Conservation (phyloP, 2,113 vertebrate genomes). For the Xenopus borealis region DNA sequence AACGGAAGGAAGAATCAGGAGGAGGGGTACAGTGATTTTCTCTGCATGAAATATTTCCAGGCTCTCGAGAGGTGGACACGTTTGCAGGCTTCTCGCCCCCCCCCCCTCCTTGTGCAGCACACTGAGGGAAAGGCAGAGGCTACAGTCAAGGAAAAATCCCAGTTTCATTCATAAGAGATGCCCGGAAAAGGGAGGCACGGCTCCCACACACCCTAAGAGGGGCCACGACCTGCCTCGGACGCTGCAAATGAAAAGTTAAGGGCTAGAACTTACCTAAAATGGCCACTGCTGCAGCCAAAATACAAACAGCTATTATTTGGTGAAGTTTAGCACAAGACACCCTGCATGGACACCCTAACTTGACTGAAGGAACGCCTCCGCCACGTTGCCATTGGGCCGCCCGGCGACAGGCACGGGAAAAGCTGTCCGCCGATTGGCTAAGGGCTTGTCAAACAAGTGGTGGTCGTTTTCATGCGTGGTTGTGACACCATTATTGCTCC, state of each 20-base stretch:
- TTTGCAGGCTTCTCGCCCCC: conserved; percentile 49
- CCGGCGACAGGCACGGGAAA: conserved; percentile 40
- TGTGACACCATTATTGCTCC: conserved; percentile 76
- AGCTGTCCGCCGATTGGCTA: conserved; percentile 65
- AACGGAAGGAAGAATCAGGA: background rate
- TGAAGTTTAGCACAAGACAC: conserved; percentile 86
- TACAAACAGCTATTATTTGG: conserved; percentile 85
- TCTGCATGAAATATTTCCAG: conserved; percentile 49
- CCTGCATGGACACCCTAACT: conserved; percentile 83
- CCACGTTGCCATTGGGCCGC: conserved; percentile 66
- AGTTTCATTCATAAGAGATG: conserved; percentile 74
- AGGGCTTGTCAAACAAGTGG: conserved; percentile 68
- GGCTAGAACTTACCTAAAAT: conserved; percentile 90
- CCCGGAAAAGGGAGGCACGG: conserved; percentile 52
- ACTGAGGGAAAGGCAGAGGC: conserved; percentile 42
- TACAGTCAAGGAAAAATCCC: conserved; percentile 36
- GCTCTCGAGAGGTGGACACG: conserved; percentile 35
- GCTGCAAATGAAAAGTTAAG: conserved; percentile 68
- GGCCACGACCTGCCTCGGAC: conserved; percentile 23
- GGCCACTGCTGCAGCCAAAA: conserved; percentile 89
- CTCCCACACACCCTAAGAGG: conserved; percentile 37
- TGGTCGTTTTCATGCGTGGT: conserved; percentile 73
- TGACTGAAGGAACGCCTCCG: conserved; percentile 59
- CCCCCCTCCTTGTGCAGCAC: conserved; percentile 49
- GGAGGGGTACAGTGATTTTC: too few relatives aligned